These are phyloP conservation scores for Ancistrus triradiatus DNA, from an alignment of 2,113 vertebrate species.

Conservation along the genomic window DNA sequence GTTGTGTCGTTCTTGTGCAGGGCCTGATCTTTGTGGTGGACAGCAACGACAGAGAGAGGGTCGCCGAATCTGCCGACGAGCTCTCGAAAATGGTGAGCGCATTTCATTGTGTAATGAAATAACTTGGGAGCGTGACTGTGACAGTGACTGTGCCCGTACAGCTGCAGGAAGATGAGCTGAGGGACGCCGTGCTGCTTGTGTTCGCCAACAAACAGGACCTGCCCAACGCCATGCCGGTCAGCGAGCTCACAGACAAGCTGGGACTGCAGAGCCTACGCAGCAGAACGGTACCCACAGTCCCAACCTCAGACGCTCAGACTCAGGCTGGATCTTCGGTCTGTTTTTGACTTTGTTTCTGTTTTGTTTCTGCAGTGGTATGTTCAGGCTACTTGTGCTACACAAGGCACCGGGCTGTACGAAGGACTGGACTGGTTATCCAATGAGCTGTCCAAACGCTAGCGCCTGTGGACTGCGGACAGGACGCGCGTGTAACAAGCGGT, in stretches of 20 bases:
- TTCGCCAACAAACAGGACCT: background rate
- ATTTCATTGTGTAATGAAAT: background rate
- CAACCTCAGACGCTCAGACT: background rate
- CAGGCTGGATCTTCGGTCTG: background rate
- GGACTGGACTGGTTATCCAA: constrained; percentile 2
- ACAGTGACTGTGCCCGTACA: no score
- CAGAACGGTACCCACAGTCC: background rate
- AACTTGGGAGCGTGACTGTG: no score
- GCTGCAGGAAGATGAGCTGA: constrained; percentile 1
- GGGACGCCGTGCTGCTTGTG: background rate
- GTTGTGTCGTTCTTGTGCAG: no score
- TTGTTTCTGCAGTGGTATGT: background rate
- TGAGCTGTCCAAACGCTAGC: background rate
- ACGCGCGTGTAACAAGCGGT: background rate
- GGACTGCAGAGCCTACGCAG: background rate
- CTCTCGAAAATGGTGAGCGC: constrained; percentile 81
- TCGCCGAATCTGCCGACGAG: constrained; percentile 80
- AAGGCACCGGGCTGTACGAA: background rate
- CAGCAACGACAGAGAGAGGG: constrained; percentile 84
- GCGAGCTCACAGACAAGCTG: constrained; percentile 1
- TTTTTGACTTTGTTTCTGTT: background rate
- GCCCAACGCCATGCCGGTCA: background rate
- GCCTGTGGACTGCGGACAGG: background rate
- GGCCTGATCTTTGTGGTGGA: constrained; percentile 91
- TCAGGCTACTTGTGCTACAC: constrained; percentile 1